Evolutionary conservation across 2,113 vertebrate species (phyloP).

Genomic region (Rhinoderma darwinii): DNA sequence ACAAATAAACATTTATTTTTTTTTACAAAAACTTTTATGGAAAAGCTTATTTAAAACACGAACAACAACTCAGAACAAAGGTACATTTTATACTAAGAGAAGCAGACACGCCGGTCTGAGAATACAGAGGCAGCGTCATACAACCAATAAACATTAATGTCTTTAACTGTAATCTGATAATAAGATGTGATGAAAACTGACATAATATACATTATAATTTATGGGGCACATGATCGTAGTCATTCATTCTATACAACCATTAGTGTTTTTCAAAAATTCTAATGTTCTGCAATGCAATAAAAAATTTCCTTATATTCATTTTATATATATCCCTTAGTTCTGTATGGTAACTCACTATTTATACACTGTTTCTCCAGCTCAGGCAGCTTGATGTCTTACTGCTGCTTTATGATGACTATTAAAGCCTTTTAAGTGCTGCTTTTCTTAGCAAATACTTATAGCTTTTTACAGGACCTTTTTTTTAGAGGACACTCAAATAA

Average conservation of each 20-base stretch:
- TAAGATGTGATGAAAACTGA: too few relatives aligned
- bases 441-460: constrained; percentile 64
- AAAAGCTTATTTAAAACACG: too few relatives aligned
- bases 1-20: too few relatives aligned
- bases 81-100: too few relatives aligned
- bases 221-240: too few relatives aligned
- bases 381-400: constrained; percentile 63
- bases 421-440: constrained; percentile 63
- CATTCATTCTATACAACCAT: neutral
- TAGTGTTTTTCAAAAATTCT: neutral
- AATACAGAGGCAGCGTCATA: too few relatives aligned
- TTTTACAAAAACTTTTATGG: too few relatives aligned
- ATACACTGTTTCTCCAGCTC: constrained; percentile 48
- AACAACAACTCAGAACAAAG: too few relatives aligned
- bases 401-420: constrained; percentile 64
- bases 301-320: neutral
- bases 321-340: neutral
- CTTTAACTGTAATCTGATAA: too few relatives aligned
- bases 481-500: constrained; percentile 58
- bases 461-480: constrained; percentile 62
- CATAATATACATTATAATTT: too few relatives aligned
- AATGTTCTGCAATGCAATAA: neutral
- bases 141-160: too few relatives aligned
- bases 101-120: too few relatives aligned
- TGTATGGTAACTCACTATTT: neutral